These are phyloP conservation scores for Chionodraco myersi DNA, from an alignment of 2,113 vertebrate genomes.

Conservation along the genomic window DNA sequence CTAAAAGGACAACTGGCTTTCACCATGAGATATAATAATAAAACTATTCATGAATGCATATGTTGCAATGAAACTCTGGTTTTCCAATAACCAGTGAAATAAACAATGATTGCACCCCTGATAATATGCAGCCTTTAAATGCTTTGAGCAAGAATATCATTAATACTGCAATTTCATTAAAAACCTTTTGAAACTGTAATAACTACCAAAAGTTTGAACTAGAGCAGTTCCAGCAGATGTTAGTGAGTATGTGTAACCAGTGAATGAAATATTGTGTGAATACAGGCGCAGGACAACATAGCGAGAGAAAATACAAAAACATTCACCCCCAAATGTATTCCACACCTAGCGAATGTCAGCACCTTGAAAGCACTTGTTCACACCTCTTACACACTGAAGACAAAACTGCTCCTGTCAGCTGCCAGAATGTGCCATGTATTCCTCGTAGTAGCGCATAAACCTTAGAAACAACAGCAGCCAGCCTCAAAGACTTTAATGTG, in stretches of 20 bases:
- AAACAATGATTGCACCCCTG: constrained; percentile 24
- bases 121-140: constrained; percentile 20
- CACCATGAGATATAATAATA: not conserved
- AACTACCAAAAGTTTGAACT: constrained; percentile 23
- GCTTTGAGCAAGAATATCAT: constrained; percentile 35
- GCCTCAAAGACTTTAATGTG: constrained; percentile 51
- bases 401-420: constrained; percentile 46
- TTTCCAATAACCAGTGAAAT: constrained; percentile 30
- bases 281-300: constrained; percentile 11
- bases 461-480: constrained; percentile 49
- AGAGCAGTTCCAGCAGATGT: constrained; percentile 7
- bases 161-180: constrained; percentile 42
- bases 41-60: constrained; percentile 23
- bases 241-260: constrained; percentile 28
- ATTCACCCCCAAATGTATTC: constrained; percentile 4
- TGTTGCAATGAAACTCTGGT: constrained; percentile 26
- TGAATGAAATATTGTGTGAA: constrained; percentile 23
- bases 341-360: constrained; percentile 22
- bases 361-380: constrained; percentile 43
- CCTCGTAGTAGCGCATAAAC: constrained; percentile 16
- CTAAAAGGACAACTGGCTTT: no score
- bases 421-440: constrained; percentile 37
- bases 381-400: constrained; percentile 29
- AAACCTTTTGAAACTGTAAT: constrained; percentile 63
- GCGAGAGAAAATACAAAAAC: not conserved